A percentile compares a stretch with the other conserved stretches of the same genome.
These are phyloP conservation scores for Drosophila anomalata DNA, from an alignment of 2,888 invertebrate genomes.

Conservation along the genomic window DNA sequence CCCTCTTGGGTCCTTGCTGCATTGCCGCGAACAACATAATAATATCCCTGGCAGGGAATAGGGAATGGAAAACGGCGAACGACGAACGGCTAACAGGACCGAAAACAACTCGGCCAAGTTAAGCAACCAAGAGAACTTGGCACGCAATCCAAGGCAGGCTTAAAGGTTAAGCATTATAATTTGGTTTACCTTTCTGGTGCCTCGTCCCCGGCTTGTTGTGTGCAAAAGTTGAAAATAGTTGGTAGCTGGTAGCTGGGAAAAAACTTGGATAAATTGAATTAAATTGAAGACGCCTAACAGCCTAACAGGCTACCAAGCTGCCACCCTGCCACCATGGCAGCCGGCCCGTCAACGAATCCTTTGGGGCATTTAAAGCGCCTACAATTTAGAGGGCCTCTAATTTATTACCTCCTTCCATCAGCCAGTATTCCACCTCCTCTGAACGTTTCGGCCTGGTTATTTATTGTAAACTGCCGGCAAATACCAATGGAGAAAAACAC, in stretches of 20 bases:
- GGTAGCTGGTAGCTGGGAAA: slow-evolving; percentile 20
- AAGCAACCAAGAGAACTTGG: slow-evolving; percentile 73
- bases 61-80: slow-evolving; percentile 46
- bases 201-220: slow-evolving; percentile 26
- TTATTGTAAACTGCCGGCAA: slow-evolving; percentile 72
- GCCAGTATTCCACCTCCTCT: slow-evolving; percentile 30
- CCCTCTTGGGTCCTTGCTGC: slow-evolving; percentile 27
- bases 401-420: slow-evolving; percentile 47
- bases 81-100: slow-evolving; percentile 4
- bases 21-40: slow-evolving; percentile 56
- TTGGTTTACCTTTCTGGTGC: slow-evolving; percentile 60
- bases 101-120: slow-evolving; percentile 58
- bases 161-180: slow-evolving; percentile 78
- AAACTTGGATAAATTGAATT: slow-evolving; percentile 68
- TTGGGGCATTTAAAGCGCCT: slow-evolving; percentile 58
- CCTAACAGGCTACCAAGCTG: background rate
- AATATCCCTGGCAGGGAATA: slow-evolving; percentile 56
- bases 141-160: slow-evolving; percentile 73
- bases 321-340: background rate
- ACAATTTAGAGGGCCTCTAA: slow-evolving; percentile 62
- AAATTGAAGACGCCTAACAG: slow-evolving; percentile 53
- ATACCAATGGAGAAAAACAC: slow-evolving; percentile 40
- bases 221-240: slow-evolving; percentile 73
- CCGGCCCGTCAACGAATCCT: background rate
- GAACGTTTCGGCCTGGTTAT: slow-evolving; percentile 56